Percentiles rank a stretch among this genome's conserved stretches.
Conservation (phyloP, 2,888 invertebrate genomes). For the Seladonia tumulorum region DNA sequence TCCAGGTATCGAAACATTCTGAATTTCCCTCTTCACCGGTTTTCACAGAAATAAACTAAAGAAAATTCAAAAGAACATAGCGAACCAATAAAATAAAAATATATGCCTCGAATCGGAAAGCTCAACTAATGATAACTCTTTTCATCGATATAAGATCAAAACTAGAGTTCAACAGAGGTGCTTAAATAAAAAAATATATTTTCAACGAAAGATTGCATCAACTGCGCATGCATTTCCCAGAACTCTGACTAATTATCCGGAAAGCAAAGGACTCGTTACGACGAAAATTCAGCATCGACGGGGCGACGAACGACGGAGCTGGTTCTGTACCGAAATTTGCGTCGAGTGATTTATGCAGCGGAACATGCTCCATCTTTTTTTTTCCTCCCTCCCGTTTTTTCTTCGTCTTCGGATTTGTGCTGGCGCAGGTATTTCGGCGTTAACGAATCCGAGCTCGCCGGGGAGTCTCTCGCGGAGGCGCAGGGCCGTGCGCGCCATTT, state of each 20-base stretch:
- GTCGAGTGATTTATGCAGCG: slow-evolving; percentile 11
- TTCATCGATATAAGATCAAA: no score
- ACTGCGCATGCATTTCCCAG: not conserved
- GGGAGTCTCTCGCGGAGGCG: not conserved
- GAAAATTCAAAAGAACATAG: no score
- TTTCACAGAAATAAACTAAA: no score
- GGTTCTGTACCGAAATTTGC: not conserved
- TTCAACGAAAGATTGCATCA: not conserved
- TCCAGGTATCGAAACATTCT: no score
- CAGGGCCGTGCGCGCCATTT: not conserved
- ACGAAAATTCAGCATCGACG: not conserved
- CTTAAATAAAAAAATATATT: not conserved
- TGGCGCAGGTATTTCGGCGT: not conserved
- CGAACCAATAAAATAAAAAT: no score
- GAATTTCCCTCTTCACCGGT: no score
- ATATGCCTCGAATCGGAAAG: no score
- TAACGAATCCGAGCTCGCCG: slow-evolving; percentile 5
- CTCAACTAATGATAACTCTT: no score
- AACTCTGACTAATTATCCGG: not conserved
- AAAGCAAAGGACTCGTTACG: not conserved
- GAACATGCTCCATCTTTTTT: not conserved
- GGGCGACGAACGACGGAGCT: not conserved
- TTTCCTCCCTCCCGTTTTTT: not conserved
- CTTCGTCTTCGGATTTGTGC: not conserved
- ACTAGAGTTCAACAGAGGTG: not conserved